A percentile compares a stretch with the other conserved stretches of the same genome.
Conservation (phyloP, 2,797 vertebrate species). For the Pangasius mekongensis region DNA sequence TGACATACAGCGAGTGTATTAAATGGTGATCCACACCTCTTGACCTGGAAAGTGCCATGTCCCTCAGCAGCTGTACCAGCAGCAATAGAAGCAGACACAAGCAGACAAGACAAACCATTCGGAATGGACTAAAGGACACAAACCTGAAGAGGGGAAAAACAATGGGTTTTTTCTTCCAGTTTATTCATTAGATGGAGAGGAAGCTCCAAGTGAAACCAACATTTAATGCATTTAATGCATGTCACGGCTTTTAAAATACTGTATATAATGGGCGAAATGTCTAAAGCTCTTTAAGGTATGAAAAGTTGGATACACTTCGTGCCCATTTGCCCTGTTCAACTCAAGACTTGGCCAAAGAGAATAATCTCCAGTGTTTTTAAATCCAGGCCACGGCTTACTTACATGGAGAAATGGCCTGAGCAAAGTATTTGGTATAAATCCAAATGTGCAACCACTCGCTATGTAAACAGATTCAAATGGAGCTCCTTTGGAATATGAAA, state of each 20-base stretch:
- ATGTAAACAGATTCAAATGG: not conserved
- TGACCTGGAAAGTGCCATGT: slow-evolving; percentile 61
- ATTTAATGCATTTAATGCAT: not conserved
- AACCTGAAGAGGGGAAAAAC: slow-evolving; percentile 62
- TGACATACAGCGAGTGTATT: not conserved
- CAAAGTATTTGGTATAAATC: not conserved
- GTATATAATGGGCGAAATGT: not conserved
- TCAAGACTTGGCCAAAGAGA: not conserved
- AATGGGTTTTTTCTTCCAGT: not conserved
- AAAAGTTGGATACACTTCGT: not conserved
- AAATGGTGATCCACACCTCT: slow-evolving; percentile 63
- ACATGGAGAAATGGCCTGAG: not conserved
- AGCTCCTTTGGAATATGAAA: not conserved
- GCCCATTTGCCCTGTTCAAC: not conserved
- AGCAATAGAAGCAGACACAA: slow-evolving; percentile 65
- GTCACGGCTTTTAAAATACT: not conserved
- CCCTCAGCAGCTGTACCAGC: slow-evolving; percentile 58
- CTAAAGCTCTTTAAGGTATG: not conserved
- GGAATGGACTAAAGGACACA: slow-evolving; percentile 66
- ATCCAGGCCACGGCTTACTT: not conserved
- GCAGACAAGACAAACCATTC: slow-evolving; percentile 66
- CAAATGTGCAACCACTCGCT: not conserved
- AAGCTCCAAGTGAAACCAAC: not conserved
- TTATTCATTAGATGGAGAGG: not conserved
- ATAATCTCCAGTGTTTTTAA: not conserved